Evolutionary conservation across 1,140 invertebrate genomes (phyloP).

Genomic region (Akabosia matsudoensis): DNA sequence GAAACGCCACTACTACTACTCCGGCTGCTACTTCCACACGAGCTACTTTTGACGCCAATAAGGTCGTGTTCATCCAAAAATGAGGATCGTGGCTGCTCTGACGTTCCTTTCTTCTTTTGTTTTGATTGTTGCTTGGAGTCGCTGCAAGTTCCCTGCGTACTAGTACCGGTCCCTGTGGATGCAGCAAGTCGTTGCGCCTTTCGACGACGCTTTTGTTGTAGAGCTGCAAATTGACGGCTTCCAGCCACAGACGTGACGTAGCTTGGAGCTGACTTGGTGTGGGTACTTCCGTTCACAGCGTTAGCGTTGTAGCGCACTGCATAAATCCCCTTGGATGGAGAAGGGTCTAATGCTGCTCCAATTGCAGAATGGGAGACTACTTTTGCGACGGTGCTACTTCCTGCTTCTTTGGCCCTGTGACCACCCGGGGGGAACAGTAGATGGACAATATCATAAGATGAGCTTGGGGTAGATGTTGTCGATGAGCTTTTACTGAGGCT

Average conservation of each 20-base stretch:
- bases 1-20: conserved; percentile 17
- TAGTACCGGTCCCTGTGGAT: neutral
- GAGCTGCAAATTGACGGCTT: neutral
- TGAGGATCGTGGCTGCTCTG: neutral
- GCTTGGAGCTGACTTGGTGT: neutral
- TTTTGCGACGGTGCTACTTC: neutral
- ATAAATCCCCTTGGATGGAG: neutral
- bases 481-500: neutral
- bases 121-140: neutral
- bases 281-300: neutral
- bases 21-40: conserved; percentile 10
- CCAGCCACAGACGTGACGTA: neutral
- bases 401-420: neutral
- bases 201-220: neutral
- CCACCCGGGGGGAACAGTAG: neutral
- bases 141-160: neutral
- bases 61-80: neutral
- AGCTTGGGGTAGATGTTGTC: neutral
- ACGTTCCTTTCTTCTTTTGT: neutral
- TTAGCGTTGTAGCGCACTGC: neutral
- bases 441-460: neutral
- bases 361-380: neutral
- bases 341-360: neutral
- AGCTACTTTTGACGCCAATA: neutral
- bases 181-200: neutral